Evolutionary conservation across 2,888 invertebrate species (phyloP).

Genomic region (Falcaria lacertinaria): DNA sequence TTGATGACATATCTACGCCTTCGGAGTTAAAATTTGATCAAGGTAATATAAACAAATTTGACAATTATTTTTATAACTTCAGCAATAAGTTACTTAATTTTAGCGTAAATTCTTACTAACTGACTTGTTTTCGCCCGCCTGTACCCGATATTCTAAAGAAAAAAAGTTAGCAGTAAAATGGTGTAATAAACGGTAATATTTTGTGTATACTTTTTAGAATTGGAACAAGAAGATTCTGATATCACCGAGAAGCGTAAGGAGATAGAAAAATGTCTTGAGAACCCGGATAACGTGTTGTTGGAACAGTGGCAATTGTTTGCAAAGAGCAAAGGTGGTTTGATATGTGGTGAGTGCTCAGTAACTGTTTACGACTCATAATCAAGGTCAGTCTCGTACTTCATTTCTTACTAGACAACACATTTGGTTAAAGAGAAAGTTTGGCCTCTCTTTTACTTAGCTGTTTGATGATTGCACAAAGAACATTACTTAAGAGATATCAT

Average conservation of each 20-base stretch:
- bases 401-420: not conserved
- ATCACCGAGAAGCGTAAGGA: conserved; percentile 80
- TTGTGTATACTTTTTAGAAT: conserved; percentile 45
- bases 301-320: conserved; percentile 82
- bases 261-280: conserved; percentile 79
- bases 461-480: too few species aligned
- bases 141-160: not conserved
- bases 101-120: conserved; percentile 7
- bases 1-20: conserved; percentile 79
- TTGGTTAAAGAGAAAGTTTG: not conserved
- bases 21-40: conserved; percentile 85
- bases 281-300: conserved; percentile 62
- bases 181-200: conserved; percentile 3
- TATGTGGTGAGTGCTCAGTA: conserved; percentile 74
- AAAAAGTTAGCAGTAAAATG: conserved; percentile 15
- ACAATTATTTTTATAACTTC: conserved; percentile 29
- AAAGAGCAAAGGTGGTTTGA: conserved; percentile 82
- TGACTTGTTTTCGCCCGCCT: not conserved
- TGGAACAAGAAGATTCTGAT: conserved; percentile 80
- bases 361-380: conserved; percentile 10
- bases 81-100: conserved; percentile 16
- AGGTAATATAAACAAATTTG: conserved; percentile 76
- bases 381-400: not conserved
- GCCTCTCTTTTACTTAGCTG: too few species aligned
- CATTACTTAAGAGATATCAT: too few species aligned